These are phyloP conservation scores for Autographa pulchrina DNA, from an alignment of 2,888 invertebrate species.

Conservation along the genomic window DNA sequence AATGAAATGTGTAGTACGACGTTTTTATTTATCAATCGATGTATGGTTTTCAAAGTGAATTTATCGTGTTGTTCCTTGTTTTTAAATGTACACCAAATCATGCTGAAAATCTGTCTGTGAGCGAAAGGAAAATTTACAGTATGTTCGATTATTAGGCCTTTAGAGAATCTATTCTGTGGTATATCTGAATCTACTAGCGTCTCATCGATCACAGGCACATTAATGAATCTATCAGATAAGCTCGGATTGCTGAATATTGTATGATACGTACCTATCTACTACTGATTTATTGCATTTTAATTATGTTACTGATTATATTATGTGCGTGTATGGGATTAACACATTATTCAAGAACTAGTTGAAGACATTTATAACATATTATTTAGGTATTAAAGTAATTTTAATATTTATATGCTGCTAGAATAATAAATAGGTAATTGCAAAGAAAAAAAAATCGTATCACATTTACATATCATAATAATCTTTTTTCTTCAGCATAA, in stretches of 20 bases:
- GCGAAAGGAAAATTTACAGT: too few relatives aligned
- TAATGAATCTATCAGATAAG: not conserved
- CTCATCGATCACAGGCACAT: not conserved
- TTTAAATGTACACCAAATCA: too few relatives aligned
- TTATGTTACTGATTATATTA: not conserved
- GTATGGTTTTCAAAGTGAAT: not conserved
- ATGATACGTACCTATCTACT: not conserved
- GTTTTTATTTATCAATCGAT: not conserved
- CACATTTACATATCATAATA: too few relatives aligned
- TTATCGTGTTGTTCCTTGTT: not conserved
- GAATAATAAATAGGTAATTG: too few relatives aligned
- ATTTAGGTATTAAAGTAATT: too few relatives aligned
- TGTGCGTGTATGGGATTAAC: too few relatives aligned
- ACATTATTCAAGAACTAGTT: too few relatives aligned
- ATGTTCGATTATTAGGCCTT: not conserved
- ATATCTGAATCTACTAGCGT: not conserved
- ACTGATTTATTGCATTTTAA: not conserved
- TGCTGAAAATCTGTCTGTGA: too few relatives aligned
- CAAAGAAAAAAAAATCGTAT: too few relatives aligned
- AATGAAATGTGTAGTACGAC: not conserved
- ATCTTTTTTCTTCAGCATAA: too few relatives aligned
- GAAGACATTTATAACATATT: too few relatives aligned
- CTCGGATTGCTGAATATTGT: not conserved
- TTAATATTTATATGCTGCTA: too few relatives aligned
- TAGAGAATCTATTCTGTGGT: not conserved